Evolutionary conservation across 2,797 vertebrate species (phyloP).

Genomic region (Lepilemur septentrionalis): DNA sequence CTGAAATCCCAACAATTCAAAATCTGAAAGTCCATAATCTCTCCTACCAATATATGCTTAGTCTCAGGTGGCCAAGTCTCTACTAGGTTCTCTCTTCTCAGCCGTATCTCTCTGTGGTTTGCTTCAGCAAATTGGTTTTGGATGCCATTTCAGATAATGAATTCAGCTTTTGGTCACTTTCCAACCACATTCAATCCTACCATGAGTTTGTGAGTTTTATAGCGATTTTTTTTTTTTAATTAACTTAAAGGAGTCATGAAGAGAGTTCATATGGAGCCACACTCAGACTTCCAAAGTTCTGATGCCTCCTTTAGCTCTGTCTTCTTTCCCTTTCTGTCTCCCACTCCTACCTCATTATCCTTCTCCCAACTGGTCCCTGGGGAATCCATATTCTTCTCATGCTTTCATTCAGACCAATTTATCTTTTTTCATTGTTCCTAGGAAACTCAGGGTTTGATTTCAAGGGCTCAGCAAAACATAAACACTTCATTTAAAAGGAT

Average conservation of each 20-base stretch:
- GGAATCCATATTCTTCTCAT: not conserved
- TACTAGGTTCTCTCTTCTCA: not conserved
- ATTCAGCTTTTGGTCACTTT: not conserved
- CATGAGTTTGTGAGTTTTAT: not conserved
- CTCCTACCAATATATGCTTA: not conserved
- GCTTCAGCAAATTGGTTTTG: not conserved
- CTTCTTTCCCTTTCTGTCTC: not conserved
- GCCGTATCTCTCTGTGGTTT: not conserved
- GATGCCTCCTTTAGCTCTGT: not conserved
- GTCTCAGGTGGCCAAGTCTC: not conserved
- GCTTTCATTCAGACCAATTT: not conserved
- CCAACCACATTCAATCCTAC: not conserved
- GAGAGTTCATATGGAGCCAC: fast-evolving
- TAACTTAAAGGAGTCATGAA: not conserved
- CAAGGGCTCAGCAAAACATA: not conserved
- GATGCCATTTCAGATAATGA: not conserved
- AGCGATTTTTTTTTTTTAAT: too few species aligned
- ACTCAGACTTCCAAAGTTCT: not conserved
- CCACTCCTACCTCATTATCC: not conserved
- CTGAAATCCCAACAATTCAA: not conserved
- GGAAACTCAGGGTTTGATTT: not conserved
- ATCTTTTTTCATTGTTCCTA: not conserved
- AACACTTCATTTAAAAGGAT: not conserved
- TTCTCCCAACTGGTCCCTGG: not conserved
- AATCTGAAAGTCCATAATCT: not conserved